Evolutionary conservation across 2,888 invertebrate species (phyloP).

Genomic region (Hofmannophila pseudospretella): DNA sequence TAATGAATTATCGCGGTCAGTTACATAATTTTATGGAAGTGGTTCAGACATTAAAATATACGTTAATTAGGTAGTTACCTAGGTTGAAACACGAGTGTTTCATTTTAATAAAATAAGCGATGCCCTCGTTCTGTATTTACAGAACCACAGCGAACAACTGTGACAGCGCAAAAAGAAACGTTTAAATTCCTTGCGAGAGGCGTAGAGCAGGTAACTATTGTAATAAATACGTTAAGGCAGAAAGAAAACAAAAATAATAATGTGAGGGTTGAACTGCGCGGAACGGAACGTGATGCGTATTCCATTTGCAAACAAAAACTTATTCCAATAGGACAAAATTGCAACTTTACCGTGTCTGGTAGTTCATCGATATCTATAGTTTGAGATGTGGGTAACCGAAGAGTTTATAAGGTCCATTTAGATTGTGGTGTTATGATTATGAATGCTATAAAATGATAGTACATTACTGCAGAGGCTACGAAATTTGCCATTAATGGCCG

Average conservation of each 20-base stretch:
- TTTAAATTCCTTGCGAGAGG: conserved; percentile 21
- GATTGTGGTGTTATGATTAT: conserved; percentile 23
- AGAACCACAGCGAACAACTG: too few species aligned
- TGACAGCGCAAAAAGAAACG: conserved; percentile 33
- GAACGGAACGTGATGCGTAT: conserved; percentile 23
- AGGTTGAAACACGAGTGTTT: too few species aligned
- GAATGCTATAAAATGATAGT: too few species aligned
- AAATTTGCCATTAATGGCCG: too few species aligned
- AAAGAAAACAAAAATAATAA: conserved; percentile 32
- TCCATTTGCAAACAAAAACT: too few species aligned
- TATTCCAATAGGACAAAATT: background rate
- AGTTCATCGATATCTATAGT: background rate
- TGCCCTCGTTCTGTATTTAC: too few species aligned
- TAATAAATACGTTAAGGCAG: conserved; percentile 49
- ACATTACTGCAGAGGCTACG: too few species aligned
- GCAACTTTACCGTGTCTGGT: background rate
- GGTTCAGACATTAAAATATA: too few species aligned
- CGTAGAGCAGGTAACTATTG: conserved; percentile 41
- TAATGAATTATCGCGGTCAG: too few species aligned
- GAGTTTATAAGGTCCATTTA: conserved; percentile 32
- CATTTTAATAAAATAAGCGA: too few species aligned
- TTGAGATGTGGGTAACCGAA: conserved; percentile 3
- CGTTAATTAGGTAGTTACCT: too few species aligned
- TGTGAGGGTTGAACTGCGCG: conserved; percentile 21
- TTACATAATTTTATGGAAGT: too few species aligned